These are phyloP conservation scores for Drosophila subquinaria DNA, from an alignment of 2,888 invertebrate species.

Conservation along the genomic window DNA sequence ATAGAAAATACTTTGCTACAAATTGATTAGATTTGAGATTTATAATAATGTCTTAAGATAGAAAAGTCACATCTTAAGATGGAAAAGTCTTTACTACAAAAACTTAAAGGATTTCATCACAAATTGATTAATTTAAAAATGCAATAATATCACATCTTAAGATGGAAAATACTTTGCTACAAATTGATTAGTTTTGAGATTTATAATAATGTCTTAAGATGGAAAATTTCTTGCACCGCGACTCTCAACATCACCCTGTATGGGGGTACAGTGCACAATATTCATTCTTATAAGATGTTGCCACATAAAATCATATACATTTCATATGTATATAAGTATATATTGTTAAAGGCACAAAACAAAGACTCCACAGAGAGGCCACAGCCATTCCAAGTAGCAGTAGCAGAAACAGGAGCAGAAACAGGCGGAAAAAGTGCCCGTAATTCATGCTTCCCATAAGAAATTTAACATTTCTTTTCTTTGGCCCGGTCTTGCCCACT, in stretches of 20 bases:
- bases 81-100: too few species aligned
- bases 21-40: not conserved
- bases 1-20: too few species aligned
- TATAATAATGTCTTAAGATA: slow-evolving; percentile 1
- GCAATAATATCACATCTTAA: too few species aligned
- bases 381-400: slow-evolving; percentile 35
- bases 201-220: not conserved
- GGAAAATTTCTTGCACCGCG: not conserved
- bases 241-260: slow-evolving; percentile 54
- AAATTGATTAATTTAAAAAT: not conserved
- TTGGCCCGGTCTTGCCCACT: slow-evolving; percentile 21
- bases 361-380: slow-evolving; percentile 38
- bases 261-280: not conserved
- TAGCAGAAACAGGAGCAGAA: slow-evolving; percentile 12
- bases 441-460: slow-evolving; percentile 72
- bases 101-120: too few species aligned
- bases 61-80: too few species aligned
- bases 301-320: slow-evolving; percentile 47
- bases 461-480: slow-evolving; percentile 77
- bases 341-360: slow-evolving; percentile 62
- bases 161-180: too few species aligned
- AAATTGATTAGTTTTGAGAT: not conserved
- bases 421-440: slow-evolving; percentile 52
- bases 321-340: slow-evolving; percentile 28
- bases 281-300: slow-evolving; percentile 53